phyloP scores from a whole-genome alignment of 2,888 invertebrate genomes.

The Trachelus tabidus region DNA sequence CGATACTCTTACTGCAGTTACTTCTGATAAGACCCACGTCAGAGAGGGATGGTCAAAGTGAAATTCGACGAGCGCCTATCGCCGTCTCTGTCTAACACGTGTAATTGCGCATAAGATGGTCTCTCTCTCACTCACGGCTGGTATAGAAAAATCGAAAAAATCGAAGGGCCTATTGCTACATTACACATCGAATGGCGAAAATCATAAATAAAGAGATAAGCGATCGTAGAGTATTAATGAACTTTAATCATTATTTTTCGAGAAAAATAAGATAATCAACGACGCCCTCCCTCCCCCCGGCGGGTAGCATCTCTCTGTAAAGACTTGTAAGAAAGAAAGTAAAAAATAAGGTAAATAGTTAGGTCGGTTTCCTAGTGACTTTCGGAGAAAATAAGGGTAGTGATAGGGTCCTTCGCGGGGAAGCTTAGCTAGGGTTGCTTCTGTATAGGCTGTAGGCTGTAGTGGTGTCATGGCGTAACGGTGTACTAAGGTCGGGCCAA shows the following conservation, averaged over 20 bases:
- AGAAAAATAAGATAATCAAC: background rate
- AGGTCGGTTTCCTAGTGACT: constrained; percentile 12
- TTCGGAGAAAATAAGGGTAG: background rate
- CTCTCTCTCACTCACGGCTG: background rate
- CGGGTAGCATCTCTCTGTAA: background rate
- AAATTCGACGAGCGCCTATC: too few species aligned
- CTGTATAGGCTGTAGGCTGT: background rate
- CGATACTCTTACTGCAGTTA: background rate
- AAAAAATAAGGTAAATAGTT: background rate
- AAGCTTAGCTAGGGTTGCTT: constrained; percentile 4
- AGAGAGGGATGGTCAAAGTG: background rate
- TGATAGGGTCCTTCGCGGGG: constrained; percentile 13
- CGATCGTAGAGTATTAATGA: background rate
- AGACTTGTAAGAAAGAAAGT: background rate
- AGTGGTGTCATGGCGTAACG: background rate
- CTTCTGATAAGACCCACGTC: background rate
- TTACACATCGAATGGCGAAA: background rate
- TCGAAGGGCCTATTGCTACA: background rate
- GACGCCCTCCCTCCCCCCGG: background rate
- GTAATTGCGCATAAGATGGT: background rate
- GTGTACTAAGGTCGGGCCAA: constrained; percentile 22
- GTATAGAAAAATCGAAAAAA: background rate
- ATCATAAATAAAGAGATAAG: background rate
- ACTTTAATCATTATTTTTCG: background rate
- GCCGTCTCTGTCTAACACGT: too few species aligned